Base-by-base conservation (phyloP, 2,888 invertebrate species). In the Cremastinae sp. region DNA sequence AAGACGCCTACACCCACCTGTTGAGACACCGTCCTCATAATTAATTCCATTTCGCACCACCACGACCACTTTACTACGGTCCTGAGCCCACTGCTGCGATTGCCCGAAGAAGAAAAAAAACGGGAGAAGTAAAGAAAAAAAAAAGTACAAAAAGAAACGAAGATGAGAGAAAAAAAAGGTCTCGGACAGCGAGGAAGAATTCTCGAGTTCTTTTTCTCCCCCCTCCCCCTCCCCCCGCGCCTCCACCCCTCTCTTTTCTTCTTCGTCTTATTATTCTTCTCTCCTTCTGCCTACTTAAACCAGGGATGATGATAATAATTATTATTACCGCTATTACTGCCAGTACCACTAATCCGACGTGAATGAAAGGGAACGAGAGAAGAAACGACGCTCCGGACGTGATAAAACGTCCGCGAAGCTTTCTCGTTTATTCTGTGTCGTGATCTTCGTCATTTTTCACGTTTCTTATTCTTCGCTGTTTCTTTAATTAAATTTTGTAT, bases 41-140 rank as follows among this genome's bases (percentile, higher is more conserved):
- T 89, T 89, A 89, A 89, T 89, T 88, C 88, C 84, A 87, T 88
- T 88, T 88, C 85, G 84, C 87, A 86, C 88, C 85, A 84, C 83
- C 85, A 83, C 84, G 80, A 81, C 80, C 73, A 70, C 56, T 73
- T 77, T 65, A 70, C 73, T 70, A 43, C 45, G 70, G 69, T 36
- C 68, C 72, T 64, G 62, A 70, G 53, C 20, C 64, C 73, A 65
- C 36, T 54, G 28, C 18, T 36, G 69, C 62, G 66, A 53, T 10
- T 49, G 59, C 41, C 45, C 66, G 59, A 62, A 64, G 56, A 43
- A 71, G 18, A 36, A 38, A 64, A 59, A 59, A 14, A 59, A n/a
- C n/a, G n/a, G n/a, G n/a, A n/a, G n/a, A n/a, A n/a, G n/a, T n/a
- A n/a, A n/a, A n/a, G n/a, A n/a, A 58, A 68, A 53, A 54, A 58